Conservation (phyloP, 2,113 vertebrate species). For the Ochotona curzoniae region DNA sequence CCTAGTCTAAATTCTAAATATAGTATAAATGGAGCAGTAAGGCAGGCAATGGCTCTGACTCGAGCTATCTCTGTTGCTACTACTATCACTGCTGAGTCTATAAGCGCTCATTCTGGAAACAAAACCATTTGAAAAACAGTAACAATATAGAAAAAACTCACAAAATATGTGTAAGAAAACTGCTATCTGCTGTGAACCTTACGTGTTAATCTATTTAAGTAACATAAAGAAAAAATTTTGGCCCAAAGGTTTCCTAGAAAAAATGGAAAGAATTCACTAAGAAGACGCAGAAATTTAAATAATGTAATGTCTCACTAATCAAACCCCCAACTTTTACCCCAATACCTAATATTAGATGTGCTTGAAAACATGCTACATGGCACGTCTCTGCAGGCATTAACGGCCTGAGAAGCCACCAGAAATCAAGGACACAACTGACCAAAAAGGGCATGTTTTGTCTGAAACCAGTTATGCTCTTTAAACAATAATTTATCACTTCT, state of each 20-base stretch:
- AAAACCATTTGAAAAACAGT: neutral
- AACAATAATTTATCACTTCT: slow-evolving; percentile 41
- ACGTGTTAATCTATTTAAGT: slow-evolving; percentile 20
- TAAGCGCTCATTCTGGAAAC: neutral
- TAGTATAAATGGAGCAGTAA: neutral
- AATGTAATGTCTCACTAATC: neutral
- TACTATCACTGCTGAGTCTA: neutral
- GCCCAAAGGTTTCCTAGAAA: slow-evolving; percentile 17
- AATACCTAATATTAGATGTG: neutral
- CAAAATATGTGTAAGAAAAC: slow-evolving; percentile 36
- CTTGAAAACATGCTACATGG: neutral
- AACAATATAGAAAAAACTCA: neutral
- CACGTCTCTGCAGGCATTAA: neutral
- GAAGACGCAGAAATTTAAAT: slow-evolving; percentile 1
- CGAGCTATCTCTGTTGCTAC: neutral
- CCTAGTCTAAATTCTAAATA: slow-evolving; percentile 62
- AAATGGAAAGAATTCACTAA: neutral
- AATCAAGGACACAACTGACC: neutral
- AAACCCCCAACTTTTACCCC: neutral
- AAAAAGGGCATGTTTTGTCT: slow-evolving; percentile 19
- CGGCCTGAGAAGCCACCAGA: neutral
- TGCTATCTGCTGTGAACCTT: neutral
- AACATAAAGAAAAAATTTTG: slow-evolving; percentile 36
- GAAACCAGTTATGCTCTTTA: too few relatives aligned
- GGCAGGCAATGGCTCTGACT: neutral